These are phyloP conservation scores for Phalera bucephala DNA, from an alignment of 2,888 invertebrate species.

Conservation along the genomic window DNA sequence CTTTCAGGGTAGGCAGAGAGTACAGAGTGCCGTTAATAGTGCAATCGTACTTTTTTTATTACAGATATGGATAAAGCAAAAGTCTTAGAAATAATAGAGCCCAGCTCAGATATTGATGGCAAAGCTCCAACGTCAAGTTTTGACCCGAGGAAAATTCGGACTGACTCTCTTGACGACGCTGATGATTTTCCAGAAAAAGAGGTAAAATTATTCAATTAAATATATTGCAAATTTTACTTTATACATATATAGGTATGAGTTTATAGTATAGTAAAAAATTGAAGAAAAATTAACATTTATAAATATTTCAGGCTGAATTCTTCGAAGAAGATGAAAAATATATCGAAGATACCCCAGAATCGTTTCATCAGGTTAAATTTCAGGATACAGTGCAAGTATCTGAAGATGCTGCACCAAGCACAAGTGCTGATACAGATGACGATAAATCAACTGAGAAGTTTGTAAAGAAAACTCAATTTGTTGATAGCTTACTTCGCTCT, in stretches of 20 bases:
- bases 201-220: constrained; percentile 42
- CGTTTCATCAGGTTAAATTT: constrained; percentile 31
- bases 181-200: constrained; percentile 81
- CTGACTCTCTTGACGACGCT: constrained; percentile 78
- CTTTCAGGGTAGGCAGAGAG: too few relatives aligned
- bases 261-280: not conserved
- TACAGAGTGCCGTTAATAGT: too few relatives aligned
- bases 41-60: constrained; percentile 18
- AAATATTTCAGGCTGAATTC: constrained; percentile 57
- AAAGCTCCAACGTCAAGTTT: constrained; percentile 66
- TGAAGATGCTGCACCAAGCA: constrained; percentile 35
- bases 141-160: constrained; percentile 71
- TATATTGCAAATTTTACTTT: too few relatives aligned
- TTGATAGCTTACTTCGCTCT: constrained; percentile 55
- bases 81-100: constrained; percentile 79
- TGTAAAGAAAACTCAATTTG: constrained; percentile 56
- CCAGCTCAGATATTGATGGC: constrained; percentile 67
- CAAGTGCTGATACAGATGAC: constrained; percentile 41
- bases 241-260: too few relatives aligned
- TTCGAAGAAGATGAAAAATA: constrained; percentile 64
- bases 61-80: constrained; percentile 80
- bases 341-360: constrained; percentile 36
- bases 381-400: constrained; percentile 25
- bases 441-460: constrained; percentile 44
- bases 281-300: constrained; percentile 2